Conservation (phyloP, 1,140 invertebrate genomes). For the Archivesica marissinica region DNA sequence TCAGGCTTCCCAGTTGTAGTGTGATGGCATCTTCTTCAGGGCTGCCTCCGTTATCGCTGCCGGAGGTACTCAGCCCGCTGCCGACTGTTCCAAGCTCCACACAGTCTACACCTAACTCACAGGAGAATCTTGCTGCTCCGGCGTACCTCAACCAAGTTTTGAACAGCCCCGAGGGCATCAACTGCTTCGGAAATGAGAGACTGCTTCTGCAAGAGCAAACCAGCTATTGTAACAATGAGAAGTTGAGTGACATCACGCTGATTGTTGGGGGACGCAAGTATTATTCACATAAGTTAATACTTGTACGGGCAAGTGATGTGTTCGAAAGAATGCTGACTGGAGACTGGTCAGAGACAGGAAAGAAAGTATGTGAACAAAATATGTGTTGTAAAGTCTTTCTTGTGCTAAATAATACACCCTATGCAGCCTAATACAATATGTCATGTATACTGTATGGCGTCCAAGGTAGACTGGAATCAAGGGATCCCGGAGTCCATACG, state of each 20-base stretch:
- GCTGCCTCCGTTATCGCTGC: conserved; percentile 65
- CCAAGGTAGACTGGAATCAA: no score
- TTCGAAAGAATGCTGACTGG: conserved; percentile 85
- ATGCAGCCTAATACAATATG: no score
- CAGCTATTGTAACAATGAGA: conserved; percentile 83
- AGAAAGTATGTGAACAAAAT: conserved; percentile 70
- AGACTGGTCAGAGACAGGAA: conserved; percentile 81
- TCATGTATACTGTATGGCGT: no score
- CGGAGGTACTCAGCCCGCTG: conserved; percentile 30
- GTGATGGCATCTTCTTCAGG: conserved; percentile 67
- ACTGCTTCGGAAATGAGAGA: conserved; percentile 84
- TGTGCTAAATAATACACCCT: no score
- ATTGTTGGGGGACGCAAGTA: conserved; percentile 82
- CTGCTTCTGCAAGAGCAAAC: conserved; percentile 82
- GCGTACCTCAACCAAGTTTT: conserved; percentile 69
- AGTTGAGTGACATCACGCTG: conserved; percentile 83
- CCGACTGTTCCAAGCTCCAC: neutral
- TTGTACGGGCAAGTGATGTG: conserved; percentile 83
- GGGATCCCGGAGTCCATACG: no score
- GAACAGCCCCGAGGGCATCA: conserved; percentile 81
- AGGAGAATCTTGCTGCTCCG: conserved; percentile 60
- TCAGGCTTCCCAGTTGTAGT: neutral
- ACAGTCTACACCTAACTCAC: conserved; percentile 38
- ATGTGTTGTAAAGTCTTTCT: no score
- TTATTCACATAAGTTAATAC: conserved; percentile 83